Evolutionary conservation across 2,888 invertebrate species (phyloP), one percentile per base, ranked within the genome.

Genomic region (Neelides folsomi): DNA sequence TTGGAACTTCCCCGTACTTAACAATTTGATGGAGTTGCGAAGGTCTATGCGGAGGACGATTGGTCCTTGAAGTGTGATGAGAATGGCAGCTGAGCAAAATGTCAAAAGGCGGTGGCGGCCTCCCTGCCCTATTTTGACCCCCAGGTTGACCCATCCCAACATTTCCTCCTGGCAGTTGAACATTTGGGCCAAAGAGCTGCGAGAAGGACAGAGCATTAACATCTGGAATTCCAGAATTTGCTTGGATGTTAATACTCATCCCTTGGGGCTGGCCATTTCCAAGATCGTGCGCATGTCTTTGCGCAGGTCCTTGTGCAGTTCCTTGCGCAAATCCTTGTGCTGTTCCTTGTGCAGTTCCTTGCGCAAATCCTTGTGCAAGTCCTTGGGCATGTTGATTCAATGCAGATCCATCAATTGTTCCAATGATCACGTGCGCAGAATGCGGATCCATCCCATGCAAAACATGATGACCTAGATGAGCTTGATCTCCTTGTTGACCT

Each of bases 21-120:
- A 58, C 56, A 54, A 51, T 54, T 12, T 51, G 51, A 18, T 52
- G 52, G 16, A 60, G 56, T 40, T 57, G 53, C 4, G 51, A 34
- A 8, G 60, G 60, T 38, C 59, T n/a, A n/a, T n/a, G 55, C 35
- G 50, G 40, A n/a, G 46, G 36, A 16, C 34, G 13, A 7, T 51
- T 47, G 37, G 47, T 38, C 20, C 51, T 48, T 35, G 38, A 27
- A 2, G 44, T 20, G 40, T 63, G 62, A 51, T 63, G 57, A 13
- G 60, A 58, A 49, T 58, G 55, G 52, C 62, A 63, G 37, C 55
- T 49, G 36, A 60, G 38, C 9, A 63, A 47, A 10, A 53, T 42
- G 49, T 63, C 62, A 51, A 60, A 60, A n/a, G 57, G 55, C 5
- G 55, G 52, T 18, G 57, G 51, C 47, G 44, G 53, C 9, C 53